These are phyloP conservation scores for Polydrusus pterygomalis DNA, from an alignment of 2,888 invertebrate genomes.

Conservation along the genomic window DNA sequence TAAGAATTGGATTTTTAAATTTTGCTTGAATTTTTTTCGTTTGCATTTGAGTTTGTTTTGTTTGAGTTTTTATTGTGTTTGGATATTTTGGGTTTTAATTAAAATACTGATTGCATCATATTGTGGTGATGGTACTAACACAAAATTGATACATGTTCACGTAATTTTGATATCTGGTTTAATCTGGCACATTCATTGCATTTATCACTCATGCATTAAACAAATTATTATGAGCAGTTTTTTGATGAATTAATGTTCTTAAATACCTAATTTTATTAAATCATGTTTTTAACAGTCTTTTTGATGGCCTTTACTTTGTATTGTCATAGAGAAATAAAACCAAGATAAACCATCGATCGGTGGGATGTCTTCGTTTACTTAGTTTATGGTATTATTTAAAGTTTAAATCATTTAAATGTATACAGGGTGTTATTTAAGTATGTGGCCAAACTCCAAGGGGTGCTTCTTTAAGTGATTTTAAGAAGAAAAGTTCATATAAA, in stretches of 20 bases:
- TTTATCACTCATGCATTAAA: conserved; percentile 15
- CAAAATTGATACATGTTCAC: conserved; percentile 5
- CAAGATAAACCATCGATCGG: too few species aligned
- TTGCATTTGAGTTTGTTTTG: conserved; percentile 30
- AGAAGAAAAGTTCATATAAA: too few species aligned
- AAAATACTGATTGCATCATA: background rate
- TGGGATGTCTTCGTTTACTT: too few species aligned
- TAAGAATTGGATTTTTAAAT: background rate
- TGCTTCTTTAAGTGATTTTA: too few species aligned
- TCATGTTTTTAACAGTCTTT: too few species aligned
- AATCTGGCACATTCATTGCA: conserved; percentile 17
- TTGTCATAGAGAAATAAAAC: too few species aligned
- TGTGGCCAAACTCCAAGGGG: too few species aligned
- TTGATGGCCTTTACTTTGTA: too few species aligned
- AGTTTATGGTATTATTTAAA: too few species aligned
- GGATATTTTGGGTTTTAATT: background rate
- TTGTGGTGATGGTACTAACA: background rate
- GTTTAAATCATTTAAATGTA: too few species aligned
- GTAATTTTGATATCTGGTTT: conserved; percentile 13
- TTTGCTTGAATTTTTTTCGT: conserved; percentile 17
- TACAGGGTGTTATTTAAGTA: too few species aligned
- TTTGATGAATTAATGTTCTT: background rate
- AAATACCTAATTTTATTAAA: too few species aligned
- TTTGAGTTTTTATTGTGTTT: conserved; percentile 14
- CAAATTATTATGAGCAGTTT: conserved; percentile 9